Evolutionary conservation across 1,140 invertebrate species (phyloP), one percentile per base, ranked within the genome.

Genomic region (Mactra quadrangularis): DNA sequence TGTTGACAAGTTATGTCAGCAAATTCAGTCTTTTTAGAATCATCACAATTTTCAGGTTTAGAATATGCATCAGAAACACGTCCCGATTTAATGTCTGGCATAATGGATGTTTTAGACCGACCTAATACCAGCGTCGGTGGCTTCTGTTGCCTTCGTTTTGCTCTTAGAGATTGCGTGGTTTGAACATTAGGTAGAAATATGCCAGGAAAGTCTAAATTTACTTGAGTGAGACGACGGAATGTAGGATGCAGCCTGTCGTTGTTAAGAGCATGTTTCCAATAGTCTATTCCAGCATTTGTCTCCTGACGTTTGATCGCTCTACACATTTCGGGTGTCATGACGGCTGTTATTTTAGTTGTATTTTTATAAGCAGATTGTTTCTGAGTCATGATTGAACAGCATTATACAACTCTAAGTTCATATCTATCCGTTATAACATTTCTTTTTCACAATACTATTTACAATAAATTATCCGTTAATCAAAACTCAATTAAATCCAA

Each of bases 131-230:
- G 33, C 25, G 59, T 13, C 3, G 31, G 47, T 15, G 22, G 11
- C 35, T n/a, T 59, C 0, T 17, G 17, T 45, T 52, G 25, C 25
- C 53, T 78, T 38, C 41, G 60, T 55, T 78, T 68, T 38, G 22
- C 41, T 22, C 33, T 7, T 25, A 62, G 38, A 11, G 75, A n/a
- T 41, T 35, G 70, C 35, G 41, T 38, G 11, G n/a, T n/a, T 1
- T 25, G 22, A 35, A 78, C 41, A 68, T 53, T 78, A 29, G 75
- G 75, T 47, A 78, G 50, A 41, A 68, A 78, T 27, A 62, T 19
- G 50, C 75, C 75, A 17, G 59, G 75, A 41, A 78, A 78, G 31
- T 66, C 59, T 25, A 78, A 59, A 55, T 78, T 78, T 9, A 78
- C 57, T 25, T 78, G 60, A 1, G 41, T 50, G 17, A 78, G 31